These are phyloP conservation scores for Chelon auratus DNA, from an alignment of 2,797 vertebrate species.

Conservation along the genomic window DNA sequence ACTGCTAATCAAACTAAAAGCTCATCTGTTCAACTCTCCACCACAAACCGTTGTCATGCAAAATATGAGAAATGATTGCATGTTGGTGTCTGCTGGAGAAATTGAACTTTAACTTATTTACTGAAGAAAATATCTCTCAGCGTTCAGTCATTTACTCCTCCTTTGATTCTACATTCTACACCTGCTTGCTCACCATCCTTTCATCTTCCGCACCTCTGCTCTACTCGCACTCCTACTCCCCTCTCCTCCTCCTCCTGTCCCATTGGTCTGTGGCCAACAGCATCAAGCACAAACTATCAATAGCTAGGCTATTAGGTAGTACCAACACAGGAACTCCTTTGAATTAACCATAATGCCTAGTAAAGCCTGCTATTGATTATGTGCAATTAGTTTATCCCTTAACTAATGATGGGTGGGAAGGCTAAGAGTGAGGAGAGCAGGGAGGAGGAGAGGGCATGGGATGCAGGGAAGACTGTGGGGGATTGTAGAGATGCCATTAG, in stretches of 20 bases:
- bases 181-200: constrained; percentile 67
- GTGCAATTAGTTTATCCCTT: constrained; percentile 69
- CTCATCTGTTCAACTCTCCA: constrained; percentile 64
- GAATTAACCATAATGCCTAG: constrained; percentile 69
- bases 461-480: constrained; percentile 56
- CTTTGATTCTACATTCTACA: constrained; percentile 65
- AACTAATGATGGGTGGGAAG: constrained; percentile 66
- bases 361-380: constrained; percentile 72
- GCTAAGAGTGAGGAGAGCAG: constrained; percentile 56
- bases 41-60: constrained; percentile 43
- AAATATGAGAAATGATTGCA: constrained; percentile 24
- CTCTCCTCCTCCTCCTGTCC: constrained; percentile 61
- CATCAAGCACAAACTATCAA: constrained; percentile 68
- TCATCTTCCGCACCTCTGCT: constrained; percentile 66
- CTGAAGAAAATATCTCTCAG: constrained; percentile 8
- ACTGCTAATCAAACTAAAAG: constrained; percentile 63
- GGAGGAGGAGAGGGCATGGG: constrained; percentile 32
- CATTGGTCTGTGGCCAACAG: constrained; percentile 64
- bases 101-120: constrained; percentile 34
- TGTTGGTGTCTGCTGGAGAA: constrained; percentile 18
- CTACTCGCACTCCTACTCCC: constrained; percentile 57
- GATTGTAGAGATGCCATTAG: constrained; percentile 47
- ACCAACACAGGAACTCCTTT: constrained; percentile 68
- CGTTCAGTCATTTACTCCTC: constrained; percentile 48
- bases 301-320: constrained; percentile 60